Base-by-base conservation (phyloP, 2,113 vertebrate genomes). In the Crotalus horridus region DNA sequence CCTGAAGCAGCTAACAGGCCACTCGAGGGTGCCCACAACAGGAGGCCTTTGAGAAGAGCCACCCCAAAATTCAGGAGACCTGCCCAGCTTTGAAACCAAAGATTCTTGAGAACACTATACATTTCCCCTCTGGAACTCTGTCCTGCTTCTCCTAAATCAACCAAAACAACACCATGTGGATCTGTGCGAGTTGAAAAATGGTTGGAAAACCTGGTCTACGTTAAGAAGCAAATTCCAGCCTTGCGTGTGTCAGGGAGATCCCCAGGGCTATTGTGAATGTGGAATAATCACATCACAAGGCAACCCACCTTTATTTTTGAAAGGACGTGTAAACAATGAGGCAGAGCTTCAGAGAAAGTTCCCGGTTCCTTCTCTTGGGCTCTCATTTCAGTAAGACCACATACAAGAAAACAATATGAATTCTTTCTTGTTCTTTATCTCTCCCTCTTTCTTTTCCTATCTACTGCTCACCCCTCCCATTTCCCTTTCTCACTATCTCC, bases 81-180 rank as follows among this genome's bases (percentile, higher is more conserved):
- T 96, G 64, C 95, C 94, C 92, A 5, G 48, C 96, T 96, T 96
- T 97, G 96, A 97, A 97, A 97, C 95, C 92, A 94, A 96, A 97
- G 96, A 96, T 95, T 94, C 95, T 96, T 96, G 93, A 95, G 95
- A 95, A 48, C 93, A 89, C 96, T 96, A 96, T 96, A 96, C 93
- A 46, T 97, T 96, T 96, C 95, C 89, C 24, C 48, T 93, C 1
- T 95, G 96, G 95, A 96, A 96, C 94, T 93, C 93, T 92, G 93
- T 87, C 26, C 0, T 95, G 95, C 93, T 94, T 96, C 96, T 95
- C 90, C 94, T 95, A 92, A 96, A 59, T 94, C 94, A 96, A 96
- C 64, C 94, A 96, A 97, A 97, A 97, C 96, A 97, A 95, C 85
- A 54, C 95, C 95, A 93, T 88, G 46, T 92, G 92, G 91, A 93